Percentiles rank a stretch among this genome's conserved stretches.
Conservation (phyloP, 2,888 invertebrate species). For the Drosophila parthenogenetica region DNA sequence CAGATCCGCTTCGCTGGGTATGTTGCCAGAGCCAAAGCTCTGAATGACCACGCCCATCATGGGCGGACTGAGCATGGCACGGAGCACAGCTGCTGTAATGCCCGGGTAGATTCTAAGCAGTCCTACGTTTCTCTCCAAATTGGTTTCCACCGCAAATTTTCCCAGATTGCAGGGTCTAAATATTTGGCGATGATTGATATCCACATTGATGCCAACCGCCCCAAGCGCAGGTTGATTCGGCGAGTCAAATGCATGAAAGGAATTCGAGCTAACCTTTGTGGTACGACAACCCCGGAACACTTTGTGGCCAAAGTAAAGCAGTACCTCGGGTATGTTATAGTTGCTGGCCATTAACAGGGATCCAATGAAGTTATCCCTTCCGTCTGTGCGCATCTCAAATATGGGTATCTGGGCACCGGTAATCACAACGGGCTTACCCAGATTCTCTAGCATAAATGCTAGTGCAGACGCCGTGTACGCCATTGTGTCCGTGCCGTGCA, state of each 20-base stretch:
- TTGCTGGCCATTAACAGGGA: slow-evolving; percentile 95
- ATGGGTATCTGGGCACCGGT: slow-evolving; percentile 98
- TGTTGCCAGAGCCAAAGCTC: slow-evolving; percentile 96
- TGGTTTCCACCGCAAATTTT: slow-evolving; percentile 89
- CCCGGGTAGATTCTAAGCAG: slow-evolving; percentile 95
- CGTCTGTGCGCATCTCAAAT: slow-evolving; percentile 96
- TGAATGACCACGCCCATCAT: slow-evolving; percentile 94
- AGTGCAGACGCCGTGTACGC: slow-evolving; percentile 97
- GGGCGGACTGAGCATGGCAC: slow-evolving; percentile 90
- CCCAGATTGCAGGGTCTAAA: slow-evolving; percentile 87
- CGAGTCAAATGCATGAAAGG: slow-evolving; percentile 85
- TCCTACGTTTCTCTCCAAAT: slow-evolving; percentile 93
- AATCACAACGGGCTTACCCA: slow-evolving; percentile 95
- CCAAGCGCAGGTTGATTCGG: slow-evolving; percentile 94
- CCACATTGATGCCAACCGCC: slow-evolving; percentile 91
- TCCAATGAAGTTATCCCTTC: slow-evolving; percentile 95
- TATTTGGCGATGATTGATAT: slow-evolving; percentile 85
- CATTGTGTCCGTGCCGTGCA: slow-evolving; percentile 98
- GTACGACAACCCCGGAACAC: slow-evolving; percentile 93
- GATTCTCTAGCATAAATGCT: slow-evolving; percentile 97
- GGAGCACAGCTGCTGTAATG: slow-evolving; percentile 91
- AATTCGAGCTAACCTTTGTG: slow-evolving; percentile 78
- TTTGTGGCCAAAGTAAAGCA: slow-evolving; percentile 95
- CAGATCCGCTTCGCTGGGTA: slow-evolving; percentile 93
- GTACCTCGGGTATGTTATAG: slow-evolving; percentile 95